Base-by-base conservation (phyloP, 2,113 vertebrate species). In the Thunnus maccoyii region DNA sequence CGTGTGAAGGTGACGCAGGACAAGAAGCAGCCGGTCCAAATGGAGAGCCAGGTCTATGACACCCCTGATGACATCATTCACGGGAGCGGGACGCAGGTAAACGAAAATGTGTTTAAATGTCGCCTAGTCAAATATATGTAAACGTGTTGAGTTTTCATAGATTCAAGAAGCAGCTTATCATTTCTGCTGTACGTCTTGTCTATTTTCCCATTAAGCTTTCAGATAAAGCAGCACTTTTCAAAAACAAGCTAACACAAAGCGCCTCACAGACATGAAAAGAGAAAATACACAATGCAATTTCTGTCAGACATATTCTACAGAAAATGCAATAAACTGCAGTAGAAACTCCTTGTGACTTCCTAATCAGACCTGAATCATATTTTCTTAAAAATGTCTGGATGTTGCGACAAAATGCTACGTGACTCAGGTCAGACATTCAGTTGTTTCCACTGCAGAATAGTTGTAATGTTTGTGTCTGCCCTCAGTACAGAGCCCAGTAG, bases 1-100 rank as follows among this genome's bases (percentile, higher is more conserved):
- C 95, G 98, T 4, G 98, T 99, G 17, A 99, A 99, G 88, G 98
- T 99, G 6, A 98, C 97, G 0, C 97, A 96, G 0, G 98, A 99
- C 73, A 97, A 98, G 80, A 97, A 96, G 90, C 97, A 99, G 92
- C 97, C 96, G 0, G 98, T 99, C 22, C 96, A 96, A 61, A 99
- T 99, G 97, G 98, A 99, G 81, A 98, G 95, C 0, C 96, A 99
- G 89, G 96, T 95, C 36, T 99, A 99, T 0, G 95, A 97, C 0
- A 99, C 97, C 0, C 97, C 98, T 0, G 98, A 99, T 73, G 97
- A 96, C 86, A 98, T 99, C 83, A 95, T 97, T 70, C 97, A 98
- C 0, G 98, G 98, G 84, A 99, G 92, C 1, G 98, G 98, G 27
- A 95, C 96, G 30, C 94, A 95, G 97, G 98, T 99, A 91, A 71